Evolutionary conservation across 2,888 invertebrate genomes (phyloP), one percentile per base, ranked within the genome.

Genomic region (Aquatica leii): DNA sequence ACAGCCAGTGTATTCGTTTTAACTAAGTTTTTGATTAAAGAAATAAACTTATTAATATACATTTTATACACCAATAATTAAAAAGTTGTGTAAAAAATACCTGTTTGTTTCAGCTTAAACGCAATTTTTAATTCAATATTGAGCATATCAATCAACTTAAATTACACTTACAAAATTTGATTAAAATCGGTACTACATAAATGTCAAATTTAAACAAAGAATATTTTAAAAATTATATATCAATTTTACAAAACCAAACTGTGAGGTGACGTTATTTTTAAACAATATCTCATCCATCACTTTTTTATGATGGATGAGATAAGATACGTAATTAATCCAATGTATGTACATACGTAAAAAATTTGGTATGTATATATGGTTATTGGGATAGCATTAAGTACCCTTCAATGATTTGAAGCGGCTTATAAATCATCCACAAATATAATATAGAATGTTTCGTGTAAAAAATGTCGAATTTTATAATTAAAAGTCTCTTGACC

Each of bases 101-200:
- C 6, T 4, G 6, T 24, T 24, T 24, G 6, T 24, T 24, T 24
- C 24, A 24, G 24, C 24, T n/a, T n/a, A 24, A 24, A 24, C 24
- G 24, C 6, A 24, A 6, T 24, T 24, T 6, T 52, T 51, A 54
- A 63, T 63, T 63, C 59, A 63, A 63, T 63, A 63, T 63, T 41
- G 53, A 54, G 58, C 53, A 58, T 62, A 62, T 62, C 62, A 59
- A 63, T 63, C 63, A 63, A 59, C 59, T 63, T 63, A 63, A 63
- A 59, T 59, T 46, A 50, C 8, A 35, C 48, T 58, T 51, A 62
- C 62, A 62, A 62, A 62, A 58, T 53, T 58, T 53, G 58, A 62
- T 58, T 34, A 62, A 51, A 46, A 62, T 58, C 62, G 46, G 53
- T 58, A 24, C 58, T 41, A 62, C 31, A 51, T 49, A 21, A 35